Base-by-base conservation (phyloP, 1,140 invertebrate genomes). In the Vanessa tameamea region DNA sequence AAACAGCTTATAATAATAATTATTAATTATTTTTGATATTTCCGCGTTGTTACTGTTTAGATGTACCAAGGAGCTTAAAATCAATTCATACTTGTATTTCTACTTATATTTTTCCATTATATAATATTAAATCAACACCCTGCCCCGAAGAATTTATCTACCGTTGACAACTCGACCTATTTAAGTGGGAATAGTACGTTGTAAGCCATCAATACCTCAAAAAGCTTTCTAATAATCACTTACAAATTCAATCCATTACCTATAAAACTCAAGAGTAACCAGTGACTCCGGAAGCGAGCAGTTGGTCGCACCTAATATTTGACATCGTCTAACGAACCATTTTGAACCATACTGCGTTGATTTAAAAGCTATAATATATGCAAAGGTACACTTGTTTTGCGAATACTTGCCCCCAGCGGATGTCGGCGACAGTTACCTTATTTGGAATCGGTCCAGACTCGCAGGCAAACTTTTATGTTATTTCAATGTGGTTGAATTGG, bases 371-470 rank as follows among this genome's bases (percentile, higher is more conserved):
- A 66, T 69, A 61, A 47, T 55, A 63, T 47, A 47, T 43, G 69
- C 72, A 76, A 69, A 69, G 63, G 15, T 69, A 68, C 64, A 50
- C 51, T 69, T 69, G 48, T 61, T 73, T 69, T 69, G 64, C 74
- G 75, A 59, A 74, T 72, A 72, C 71, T 78, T 79, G 73, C 74
- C 82, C 73, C 76, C 67, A 79, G 86, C 85, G 88, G 84, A 87
- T 87, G 87, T 86, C 82, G 84, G 80, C 87, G 83, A 84, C 90
- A 89, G 88, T 87, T 86, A 86, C 88, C 89, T 88, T 92, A 90
- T 92, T 92, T 92, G 90, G 90, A 91, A 79, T 84, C 78, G 81
- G 81, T 89, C 90, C 90, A 92, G 85, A 77, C 81, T 83, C 80
- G 79, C 80, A 77, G 82, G 81, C 80, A 82, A 90, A 91, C 85